A percentile compares a stretch with the other conserved stretches of the same genome.
phyloP scores from a whole-genome alignment of 2,888 invertebrate genomes.

The Tinea semifulvella region DNA sequence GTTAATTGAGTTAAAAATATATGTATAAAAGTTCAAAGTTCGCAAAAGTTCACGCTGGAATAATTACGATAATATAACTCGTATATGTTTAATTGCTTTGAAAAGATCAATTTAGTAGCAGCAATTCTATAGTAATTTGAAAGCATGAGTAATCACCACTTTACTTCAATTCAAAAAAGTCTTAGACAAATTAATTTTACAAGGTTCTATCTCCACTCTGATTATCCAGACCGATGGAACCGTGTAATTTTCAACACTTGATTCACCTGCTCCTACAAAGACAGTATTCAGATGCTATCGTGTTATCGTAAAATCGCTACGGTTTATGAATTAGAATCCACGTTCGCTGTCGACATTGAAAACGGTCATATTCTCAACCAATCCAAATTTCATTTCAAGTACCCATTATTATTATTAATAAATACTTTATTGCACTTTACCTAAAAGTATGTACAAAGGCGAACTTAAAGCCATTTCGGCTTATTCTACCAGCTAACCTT shows the following conservation, averaged over 20 bases:
- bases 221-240: not conserved
- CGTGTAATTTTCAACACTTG: not conserved
- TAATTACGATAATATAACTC: no score
- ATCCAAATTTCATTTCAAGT: no score
- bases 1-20: no score
- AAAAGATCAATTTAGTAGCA: not conserved
- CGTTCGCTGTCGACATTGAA: conserved; percentile 4
- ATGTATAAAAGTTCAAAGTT: no score
- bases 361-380: conserved; percentile 2
- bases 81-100: no score
- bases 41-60: no score
- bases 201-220: not conserved
- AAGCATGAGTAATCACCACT: conserved; percentile 5
- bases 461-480: no score
- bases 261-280: not conserved
- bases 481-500: no score
- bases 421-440: no score
- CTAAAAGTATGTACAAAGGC: no score
- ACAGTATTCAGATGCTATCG: conserved; percentile 1
- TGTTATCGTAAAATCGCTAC: conserved; percentile 3
- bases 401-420: no score
- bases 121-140: not conserved
- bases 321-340: conserved; percentile 9
- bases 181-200: not conserved
- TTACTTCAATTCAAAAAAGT: not conserved